A percentile compares a stretch with the other conserved stretches of the same genome.
These are phyloP conservation scores for Plutomurus gul DNA, from an alignment of 1,140 invertebrate species.

Conservation along the genomic window DNA sequence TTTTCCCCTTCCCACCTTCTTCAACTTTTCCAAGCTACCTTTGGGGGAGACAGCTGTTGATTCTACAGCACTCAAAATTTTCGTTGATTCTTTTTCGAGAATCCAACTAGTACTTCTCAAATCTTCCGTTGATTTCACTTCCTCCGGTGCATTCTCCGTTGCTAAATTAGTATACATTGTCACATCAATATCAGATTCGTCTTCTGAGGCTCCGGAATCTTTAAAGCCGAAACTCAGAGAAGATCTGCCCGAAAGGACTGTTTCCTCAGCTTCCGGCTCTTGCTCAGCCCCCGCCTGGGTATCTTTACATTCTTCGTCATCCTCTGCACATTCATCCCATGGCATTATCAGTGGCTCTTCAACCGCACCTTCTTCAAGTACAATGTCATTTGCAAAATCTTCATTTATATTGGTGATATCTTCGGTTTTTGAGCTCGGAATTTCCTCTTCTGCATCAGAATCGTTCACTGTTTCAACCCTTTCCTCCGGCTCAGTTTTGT, in stretches of 20 bases:
- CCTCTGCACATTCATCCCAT: conserved; percentile 1
- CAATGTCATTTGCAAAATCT: background rate
- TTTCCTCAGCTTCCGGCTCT: background rate
- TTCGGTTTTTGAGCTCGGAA: too few relatives aligned
- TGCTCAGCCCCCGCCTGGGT: background rate
- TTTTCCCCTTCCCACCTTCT: background rate
- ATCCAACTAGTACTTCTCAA: too few relatives aligned
- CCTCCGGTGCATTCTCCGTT: background rate
- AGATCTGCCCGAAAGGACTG: background rate
- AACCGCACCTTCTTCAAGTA: background rate
- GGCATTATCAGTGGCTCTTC: background rate
- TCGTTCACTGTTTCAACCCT: background rate
- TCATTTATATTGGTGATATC: too few relatives aligned
- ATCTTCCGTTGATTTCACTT: background rate
- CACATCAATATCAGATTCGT: background rate
- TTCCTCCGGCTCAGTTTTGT: too few relatives aligned
- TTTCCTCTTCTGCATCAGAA: background rate
- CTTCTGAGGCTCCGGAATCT: background rate
- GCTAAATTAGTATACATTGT: background rate
- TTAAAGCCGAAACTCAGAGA: background rate
- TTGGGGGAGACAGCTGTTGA: background rate
- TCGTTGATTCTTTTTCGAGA: too few relatives aligned
- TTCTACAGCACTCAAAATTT: background rate
- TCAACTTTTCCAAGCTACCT: background rate
- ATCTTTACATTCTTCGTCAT: conserved; percentile 8